Percentiles rank a stretch among this genome's conserved stretches.
Conservation (phyloP, 2,797 vertebrate species). For the Tangara arthus region DNA sequence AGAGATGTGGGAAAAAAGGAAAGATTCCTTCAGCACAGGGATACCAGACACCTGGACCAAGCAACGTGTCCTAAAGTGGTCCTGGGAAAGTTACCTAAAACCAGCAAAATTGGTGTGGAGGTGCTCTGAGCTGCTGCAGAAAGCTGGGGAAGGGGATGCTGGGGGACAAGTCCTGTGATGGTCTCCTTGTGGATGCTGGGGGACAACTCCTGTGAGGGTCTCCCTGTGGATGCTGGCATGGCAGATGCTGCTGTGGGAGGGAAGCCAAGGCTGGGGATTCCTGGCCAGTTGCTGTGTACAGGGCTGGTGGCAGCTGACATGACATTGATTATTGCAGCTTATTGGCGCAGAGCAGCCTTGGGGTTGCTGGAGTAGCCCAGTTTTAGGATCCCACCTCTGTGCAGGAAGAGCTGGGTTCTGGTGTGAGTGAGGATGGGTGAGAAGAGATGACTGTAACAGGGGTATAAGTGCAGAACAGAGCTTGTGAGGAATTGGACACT, state of each 20-base stretch:
- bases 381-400: background rate
- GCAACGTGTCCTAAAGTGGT: background rate
- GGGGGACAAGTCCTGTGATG: background rate
- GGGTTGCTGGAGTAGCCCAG: background rate
- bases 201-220: background rate
- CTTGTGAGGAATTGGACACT: accelerated
- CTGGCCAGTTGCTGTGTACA: background rate
- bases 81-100: background rate
- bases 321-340: background rate
- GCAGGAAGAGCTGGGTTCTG: background rate
- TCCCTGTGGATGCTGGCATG: background rate
- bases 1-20: background rate
- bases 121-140: background rate
- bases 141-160: background rate
- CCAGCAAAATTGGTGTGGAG: background rate
- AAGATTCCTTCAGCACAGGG: background rate
- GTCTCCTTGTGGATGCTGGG: background rate
- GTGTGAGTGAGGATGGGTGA: background rate
- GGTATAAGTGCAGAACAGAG: background rate
- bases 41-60: background rate
- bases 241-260: background rate
- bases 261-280: background rate
- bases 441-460: background rate
- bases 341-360: background rate
- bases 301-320: background rate